phyloP scores from a whole-genome alignment of 2,888 invertebrate species.

The Rosalia funebris region DNA sequence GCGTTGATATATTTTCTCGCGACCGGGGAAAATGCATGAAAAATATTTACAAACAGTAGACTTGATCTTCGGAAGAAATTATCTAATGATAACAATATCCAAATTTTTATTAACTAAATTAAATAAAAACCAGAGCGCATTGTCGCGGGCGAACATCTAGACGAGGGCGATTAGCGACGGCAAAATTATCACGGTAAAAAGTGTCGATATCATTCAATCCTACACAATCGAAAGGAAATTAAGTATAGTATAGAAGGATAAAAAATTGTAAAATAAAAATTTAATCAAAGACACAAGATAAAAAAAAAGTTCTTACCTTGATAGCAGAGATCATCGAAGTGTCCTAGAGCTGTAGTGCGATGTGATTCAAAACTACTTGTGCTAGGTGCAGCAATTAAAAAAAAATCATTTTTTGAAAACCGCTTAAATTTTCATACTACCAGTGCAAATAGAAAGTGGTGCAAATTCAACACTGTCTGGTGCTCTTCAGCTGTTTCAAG shows the following conservation, averaged over 20 bases:
- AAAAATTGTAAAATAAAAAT: neutral
- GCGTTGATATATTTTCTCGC: too few species aligned
- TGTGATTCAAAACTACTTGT: slow-evolving; percentile 36
- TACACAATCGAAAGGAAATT: neutral
- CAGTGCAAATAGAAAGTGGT: slow-evolving; percentile 24
- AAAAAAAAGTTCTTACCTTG: slow-evolving; percentile 28
- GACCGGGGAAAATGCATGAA: too few species aligned
- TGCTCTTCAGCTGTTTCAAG: slow-evolving; percentile 44
- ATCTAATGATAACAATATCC: too few species aligned
- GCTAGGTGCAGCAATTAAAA: slow-evolving; percentile 34
- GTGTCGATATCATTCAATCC: neutral
- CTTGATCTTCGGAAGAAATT: too few species aligned
- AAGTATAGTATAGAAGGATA: neutral
- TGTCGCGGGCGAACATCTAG: too few species aligned
- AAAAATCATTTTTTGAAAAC: slow-evolving; percentile 25
- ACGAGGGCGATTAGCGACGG: too few species aligned
- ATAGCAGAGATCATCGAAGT: slow-evolving; percentile 3
- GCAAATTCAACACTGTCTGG: slow-evolving; percentile 34
- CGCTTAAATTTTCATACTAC: slow-evolving; percentile 18
- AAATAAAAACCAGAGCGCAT: too few species aligned
- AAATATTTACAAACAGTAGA: too few species aligned
- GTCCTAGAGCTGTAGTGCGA: slow-evolving; percentile 1
- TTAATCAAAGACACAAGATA: neutral
- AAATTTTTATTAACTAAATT: too few species aligned
- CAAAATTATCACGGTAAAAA: too few species aligned